Evolutionary conservation across 1,140 invertebrate genomes (phyloP).

Genomic region (Drosophila pseudoananassae): DNA sequence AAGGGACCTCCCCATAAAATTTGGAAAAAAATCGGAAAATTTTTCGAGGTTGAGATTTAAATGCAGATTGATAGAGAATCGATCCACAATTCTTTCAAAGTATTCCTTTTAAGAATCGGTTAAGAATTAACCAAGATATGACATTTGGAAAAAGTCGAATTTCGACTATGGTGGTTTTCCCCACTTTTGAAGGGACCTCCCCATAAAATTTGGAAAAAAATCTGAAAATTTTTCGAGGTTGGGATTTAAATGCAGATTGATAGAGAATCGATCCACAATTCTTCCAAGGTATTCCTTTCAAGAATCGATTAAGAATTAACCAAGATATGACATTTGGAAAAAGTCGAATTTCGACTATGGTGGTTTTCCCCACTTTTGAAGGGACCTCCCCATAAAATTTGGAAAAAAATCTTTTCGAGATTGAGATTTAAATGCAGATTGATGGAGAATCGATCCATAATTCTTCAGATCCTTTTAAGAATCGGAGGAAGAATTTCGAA

Average conservation of each 20-base stretch:
- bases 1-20: not conserved
- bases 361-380: too few species aligned
- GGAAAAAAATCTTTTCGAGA: too few species aligned
- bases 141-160: too few species aligned
- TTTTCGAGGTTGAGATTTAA: not conserved
- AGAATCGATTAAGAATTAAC: not conserved
- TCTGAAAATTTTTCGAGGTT: not conserved
- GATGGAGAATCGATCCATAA: too few species aligned
- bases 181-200: not conserved
- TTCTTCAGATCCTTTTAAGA: not conserved
- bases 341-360: too few species aligned
- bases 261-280: not conserved
- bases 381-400: too few species aligned
- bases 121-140: not conserved
- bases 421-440: too few species aligned
- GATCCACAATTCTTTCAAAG: not conserved
- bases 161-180: too few species aligned
- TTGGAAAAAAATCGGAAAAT: not conserved
- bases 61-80: not conserved
- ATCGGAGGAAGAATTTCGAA: not conserved
- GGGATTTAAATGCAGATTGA: not conserved
- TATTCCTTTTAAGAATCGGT: not conserved
- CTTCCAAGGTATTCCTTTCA: not conserved
- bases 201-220: not conserved
- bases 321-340: not conserved